These are phyloP conservation scores for Corythoichthys intestinalis DNA, from an alignment of 2,113 vertebrate species.

Conservation along the genomic window DNA sequence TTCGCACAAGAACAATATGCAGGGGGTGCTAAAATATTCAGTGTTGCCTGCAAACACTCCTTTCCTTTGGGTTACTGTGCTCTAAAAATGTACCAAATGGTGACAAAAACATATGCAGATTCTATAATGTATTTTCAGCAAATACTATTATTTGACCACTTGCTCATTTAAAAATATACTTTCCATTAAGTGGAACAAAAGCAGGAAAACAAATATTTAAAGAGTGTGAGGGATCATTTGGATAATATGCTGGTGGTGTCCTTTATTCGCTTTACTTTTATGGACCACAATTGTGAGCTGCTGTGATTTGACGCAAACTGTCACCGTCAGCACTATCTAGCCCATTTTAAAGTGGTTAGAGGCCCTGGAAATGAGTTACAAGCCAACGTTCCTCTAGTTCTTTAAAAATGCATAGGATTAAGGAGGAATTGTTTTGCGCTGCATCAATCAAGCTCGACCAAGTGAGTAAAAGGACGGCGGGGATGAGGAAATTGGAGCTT, in stretches of 20 bases:
- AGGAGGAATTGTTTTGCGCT: slow-evolving; percentile 51
- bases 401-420: slow-evolving; percentile 78
- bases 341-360: slow-evolving; percentile 61
- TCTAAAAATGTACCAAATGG: slow-evolving; percentile 50
- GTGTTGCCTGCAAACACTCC: slow-evolving; percentile 46
- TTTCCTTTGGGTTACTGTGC: slow-evolving; percentile 49
- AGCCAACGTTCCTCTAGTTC: slow-evolving; percentile 47
- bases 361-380: slow-evolving; percentile 66
- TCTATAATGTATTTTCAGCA: slow-evolving; percentile 21
- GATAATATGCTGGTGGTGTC: slow-evolving; percentile 10
- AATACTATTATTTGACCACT: slow-evolving; percentile 25
- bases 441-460: slow-evolving; percentile 66
- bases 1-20: slow-evolving; percentile 61
- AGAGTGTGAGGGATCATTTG: not conserved
- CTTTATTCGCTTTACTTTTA: slow-evolving; percentile 56
- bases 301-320: slow-evolving; percentile 60
- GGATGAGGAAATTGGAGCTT: slow-evolving; percentile 56
- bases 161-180: slow-evolving; percentile 6
- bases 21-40: slow-evolving; percentile 70
- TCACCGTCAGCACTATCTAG: slow-evolving; percentile 58
- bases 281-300: slow-evolving; percentile 54
- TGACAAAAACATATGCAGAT: slow-evolving; percentile 24
- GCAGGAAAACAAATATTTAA: slow-evolving; percentile 1
- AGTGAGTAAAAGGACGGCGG: slow-evolving; percentile 52
- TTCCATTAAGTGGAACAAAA: not conserved